A percentile compares a stretch with the other conserved stretches of the same genome.
Conservation (phyloP, 2,888 invertebrate genomes). For the Stegana nigrithorax region DNA sequence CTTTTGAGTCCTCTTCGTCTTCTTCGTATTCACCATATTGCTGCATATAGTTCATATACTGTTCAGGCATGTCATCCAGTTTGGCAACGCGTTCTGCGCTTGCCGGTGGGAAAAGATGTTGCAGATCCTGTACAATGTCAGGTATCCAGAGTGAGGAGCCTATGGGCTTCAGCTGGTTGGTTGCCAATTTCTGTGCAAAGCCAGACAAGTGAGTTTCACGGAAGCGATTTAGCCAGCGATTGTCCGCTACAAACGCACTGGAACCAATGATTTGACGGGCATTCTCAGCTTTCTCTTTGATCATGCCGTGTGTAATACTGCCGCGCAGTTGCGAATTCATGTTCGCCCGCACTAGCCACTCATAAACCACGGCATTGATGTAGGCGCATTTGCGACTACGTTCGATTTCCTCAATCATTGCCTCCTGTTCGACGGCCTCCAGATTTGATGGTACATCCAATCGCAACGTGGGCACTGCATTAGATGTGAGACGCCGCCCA, state of each 20-base stretch:
- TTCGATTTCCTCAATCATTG: constrained; percentile 63
- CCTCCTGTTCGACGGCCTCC: constrained; percentile 60
- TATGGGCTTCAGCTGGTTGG: constrained; percentile 58
- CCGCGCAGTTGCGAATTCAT: constrained; percentile 62
- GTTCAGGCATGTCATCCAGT: constrained; percentile 62
- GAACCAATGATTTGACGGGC: constrained; percentile 61
- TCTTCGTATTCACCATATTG: constrained; percentile 64
- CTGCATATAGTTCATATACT: constrained; percentile 62
- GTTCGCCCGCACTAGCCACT: constrained; percentile 64
- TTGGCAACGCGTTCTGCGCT: constrained; percentile 60
- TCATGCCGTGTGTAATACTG: constrained; percentile 64
- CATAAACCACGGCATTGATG: constrained; percentile 64
- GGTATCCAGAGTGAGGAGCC: constrained; percentile 62
- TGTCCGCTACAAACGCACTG: constrained; percentile 58
- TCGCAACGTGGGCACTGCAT: constrained; percentile 58
- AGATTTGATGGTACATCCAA: constrained; percentile 61
- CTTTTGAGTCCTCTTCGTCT: constrained; percentile 57
- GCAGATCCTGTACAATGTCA: constrained; percentile 62
- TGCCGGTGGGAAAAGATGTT: constrained; percentile 60
- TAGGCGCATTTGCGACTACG: constrained; percentile 63
- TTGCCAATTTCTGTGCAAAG: constrained; percentile 60
- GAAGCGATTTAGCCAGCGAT: constrained; percentile 64
- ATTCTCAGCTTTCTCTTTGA: constrained; percentile 62
- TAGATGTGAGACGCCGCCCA: constrained; percentile 58
- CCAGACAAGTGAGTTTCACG: constrained; percentile 62